Conservation (phyloP, 2,888 invertebrate genomes). For the Gryllus longicercus region DNA sequence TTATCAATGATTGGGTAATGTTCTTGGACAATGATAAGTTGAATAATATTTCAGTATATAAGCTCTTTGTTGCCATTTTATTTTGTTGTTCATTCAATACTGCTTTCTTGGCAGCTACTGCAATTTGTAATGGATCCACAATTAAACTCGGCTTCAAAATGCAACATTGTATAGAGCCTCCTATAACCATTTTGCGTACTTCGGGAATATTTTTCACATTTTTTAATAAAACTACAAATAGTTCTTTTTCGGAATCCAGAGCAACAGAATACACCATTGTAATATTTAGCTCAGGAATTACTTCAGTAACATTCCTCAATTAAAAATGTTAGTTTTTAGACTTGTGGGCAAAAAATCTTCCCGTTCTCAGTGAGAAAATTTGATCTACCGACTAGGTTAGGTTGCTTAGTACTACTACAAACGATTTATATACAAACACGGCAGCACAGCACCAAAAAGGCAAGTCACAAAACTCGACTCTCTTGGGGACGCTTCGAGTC, state of each 20-base stretch:
- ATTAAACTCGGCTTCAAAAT: conserved; percentile 60
- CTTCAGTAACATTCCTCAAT: too few relatives aligned
- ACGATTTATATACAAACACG: too few relatives aligned
- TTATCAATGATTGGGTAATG: conserved; percentile 63
- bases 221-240: conserved; percentile 42
- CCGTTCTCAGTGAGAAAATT: too few relatives aligned
- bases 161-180: conserved; percentile 58
- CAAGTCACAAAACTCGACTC: too few relatives aligned
- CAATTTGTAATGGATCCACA: conserved; percentile 59
- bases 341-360: too few relatives aligned
- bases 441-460: too few relatives aligned
- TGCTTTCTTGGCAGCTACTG: conserved; percentile 66
- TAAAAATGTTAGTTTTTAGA: too few relatives aligned
- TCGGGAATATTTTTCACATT: conserved; percentile 58
- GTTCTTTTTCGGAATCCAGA: background rate
- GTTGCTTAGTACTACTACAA: too few relatives aligned
- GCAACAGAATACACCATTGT: background rate
- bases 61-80: conserved; percentile 57
- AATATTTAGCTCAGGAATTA: too few relatives aligned
- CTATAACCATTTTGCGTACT: conserved; percentile 55
- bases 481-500: too few relatives aligned
- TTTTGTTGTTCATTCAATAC: conserved; percentile 51
- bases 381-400: too few relatives aligned
- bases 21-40: conserved; percentile 66
- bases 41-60: conserved; percentile 65